phyloP scores from a whole-genome alignment of 2,888 invertebrate genomes.

The Chloroclystis v-ata region DNA sequence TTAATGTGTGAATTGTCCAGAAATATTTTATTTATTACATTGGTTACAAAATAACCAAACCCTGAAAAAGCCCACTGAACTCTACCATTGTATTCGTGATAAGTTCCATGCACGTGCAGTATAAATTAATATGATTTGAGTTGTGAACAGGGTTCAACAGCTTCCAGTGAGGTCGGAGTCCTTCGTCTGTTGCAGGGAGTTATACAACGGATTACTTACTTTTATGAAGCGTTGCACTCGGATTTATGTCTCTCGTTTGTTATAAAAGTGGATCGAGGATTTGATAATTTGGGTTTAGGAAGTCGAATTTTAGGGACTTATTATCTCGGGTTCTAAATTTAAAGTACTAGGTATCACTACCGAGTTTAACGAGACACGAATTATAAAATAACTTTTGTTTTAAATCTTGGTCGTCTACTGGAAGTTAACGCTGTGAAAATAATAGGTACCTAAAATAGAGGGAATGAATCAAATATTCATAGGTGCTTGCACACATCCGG shows the following conservation, averaged over 20 bases:
- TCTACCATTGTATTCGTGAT: not conserved
- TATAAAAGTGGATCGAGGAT: not conserved
- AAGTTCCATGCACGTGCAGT: constrained; percentile 1
- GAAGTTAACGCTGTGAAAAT: constrained; percentile 12
- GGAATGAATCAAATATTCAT: constrained; percentile 22
- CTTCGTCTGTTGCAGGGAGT: constrained; percentile 9
- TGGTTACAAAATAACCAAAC: too few relatives aligned
- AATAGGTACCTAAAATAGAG: too few relatives aligned
- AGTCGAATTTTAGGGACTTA: not conserved
- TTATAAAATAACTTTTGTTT: not conserved
- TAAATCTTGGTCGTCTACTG: not conserved
- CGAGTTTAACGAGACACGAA: too few relatives aligned
- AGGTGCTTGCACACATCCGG: constrained; percentile 15
- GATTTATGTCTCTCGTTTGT: constrained; percentile 4
- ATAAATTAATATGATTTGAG: constrained; percentile 3
- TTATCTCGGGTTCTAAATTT: too few relatives aligned
- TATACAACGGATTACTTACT: constrained; percentile 7
- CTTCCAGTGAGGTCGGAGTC: constrained; percentile 19
- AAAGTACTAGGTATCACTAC: too few relatives aligned
- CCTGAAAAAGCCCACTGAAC: too few relatives aligned
- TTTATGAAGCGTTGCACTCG: constrained; percentile 6
- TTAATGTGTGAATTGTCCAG: too few relatives aligned
- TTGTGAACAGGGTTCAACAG: constrained; percentile 17
- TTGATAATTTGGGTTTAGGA: not conserved
- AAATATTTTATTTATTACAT: too few relatives aligned